Base-by-base conservation (phyloP, 2,888 invertebrate species). In the Cybosia mesomella region DNA sequence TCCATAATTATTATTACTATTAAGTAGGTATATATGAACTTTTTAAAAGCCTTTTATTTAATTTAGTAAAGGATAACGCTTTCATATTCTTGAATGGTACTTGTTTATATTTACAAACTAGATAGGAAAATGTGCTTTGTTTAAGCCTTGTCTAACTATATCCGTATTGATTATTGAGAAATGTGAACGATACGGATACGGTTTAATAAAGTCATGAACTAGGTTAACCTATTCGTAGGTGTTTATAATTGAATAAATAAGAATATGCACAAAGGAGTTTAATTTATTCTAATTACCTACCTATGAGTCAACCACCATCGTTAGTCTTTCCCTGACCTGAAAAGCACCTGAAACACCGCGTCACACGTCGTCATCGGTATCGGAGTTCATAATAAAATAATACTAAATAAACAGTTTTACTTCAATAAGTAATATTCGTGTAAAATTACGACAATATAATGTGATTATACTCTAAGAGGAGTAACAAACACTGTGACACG, bases 111-210 rank as follows among this genome's bases (percentile, higher is more conserved):
- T 43, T 5, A 43, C 43, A 1, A 7, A 43, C 7, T 43, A 43
- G 18, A 18, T 43, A 7, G 18, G 43, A n/a, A 43, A n/a, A n/a
- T 49, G 9, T 49, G 49, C 49, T n/a, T 49, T 49, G 49, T 49
- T 49, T 9, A 55, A 55, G n/a, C 22, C 22, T 55, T 49, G 49
- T 18, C 49, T 49, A 49, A 49, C 49, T 49, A 18, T 49, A 49
- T 49, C 49, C 49, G 49, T 49, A 49, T 49, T 49, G 49, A 49
- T 49, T 49, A 49, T n/a, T 49, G 18, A 49, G 49, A 49, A 49
- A 49, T 49, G 49, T 49, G 18, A 49, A 49, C n/a, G 49, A 49
- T 49, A 49, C 49, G n/a, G 49, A 49, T 18, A n/a, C 49, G 49
- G 49, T n/a, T 49, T 7, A 43, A 43, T 18, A 8, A 49, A 49